Base-by-base conservation (phyloP, 2,888 invertebrate species). In the Lithodes maja region DNA sequence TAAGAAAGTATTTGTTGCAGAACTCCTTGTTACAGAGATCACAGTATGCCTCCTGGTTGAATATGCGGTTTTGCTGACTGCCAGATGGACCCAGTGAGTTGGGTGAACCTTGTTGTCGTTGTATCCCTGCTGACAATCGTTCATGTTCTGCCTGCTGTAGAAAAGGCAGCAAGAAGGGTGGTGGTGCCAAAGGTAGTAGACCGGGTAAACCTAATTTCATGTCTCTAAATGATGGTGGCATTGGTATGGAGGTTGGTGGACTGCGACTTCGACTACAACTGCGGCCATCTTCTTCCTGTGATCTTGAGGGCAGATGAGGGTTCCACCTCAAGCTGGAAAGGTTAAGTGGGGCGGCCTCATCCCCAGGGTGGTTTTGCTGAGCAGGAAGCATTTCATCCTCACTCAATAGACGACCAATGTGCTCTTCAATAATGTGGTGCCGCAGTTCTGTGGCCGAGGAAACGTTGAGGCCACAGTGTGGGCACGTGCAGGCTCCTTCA, bases 1-100 rank as follows among this genome's bases (percentile, higher is more conserved):
- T 95, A 92, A 97, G 94, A 92, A 96, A 96, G 89, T 96, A 96
- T 92, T 96, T 96, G 93, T 96, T 96, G 91, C 96, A 95, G 93
- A 97, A 97, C 85, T 96, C 95, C 93, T 96, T 96, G 89, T 96
- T 95, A 93, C 96, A 97, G 90, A 96, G 94, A 92, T 96, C 96
- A 93, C 96, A 96, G 92, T 95, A 94, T 50, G 94, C 94, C 86
- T 94, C 94, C 61, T 93, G 93, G 91, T 93, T 93, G 86, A 92
- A 92, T 61, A 92, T 92, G 69, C 90, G 85, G 15, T 83, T 81
- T 52, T 90, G 90, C n/a, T 83, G 84, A 49, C 74, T 17, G 69
- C 88, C 84, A 12, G 80, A 50, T n/a, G 81, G 71, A 54, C 83
- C 55, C 3, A 81, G 75, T 61, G 87, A 82, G n/a, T 82, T 68